Conservation (phyloP, 2,888 invertebrate species). For the Pocota personata region DNA sequence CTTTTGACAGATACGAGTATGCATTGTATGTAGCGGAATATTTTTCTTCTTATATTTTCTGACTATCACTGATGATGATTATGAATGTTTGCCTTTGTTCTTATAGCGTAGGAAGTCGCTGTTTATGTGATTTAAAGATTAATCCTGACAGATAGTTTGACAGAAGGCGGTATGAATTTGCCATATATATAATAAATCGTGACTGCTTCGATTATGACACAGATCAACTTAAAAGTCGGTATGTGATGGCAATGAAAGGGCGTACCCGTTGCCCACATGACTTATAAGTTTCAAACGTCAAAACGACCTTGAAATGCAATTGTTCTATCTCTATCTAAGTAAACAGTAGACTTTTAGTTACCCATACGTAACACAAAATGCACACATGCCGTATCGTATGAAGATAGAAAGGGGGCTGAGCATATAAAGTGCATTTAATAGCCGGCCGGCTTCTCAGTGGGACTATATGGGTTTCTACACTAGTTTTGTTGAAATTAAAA, state of each 20-base stretch:
- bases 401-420: neutral
- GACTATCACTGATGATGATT: slow-evolving; percentile 7
- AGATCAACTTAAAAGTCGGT: slow-evolving; percentile 16
- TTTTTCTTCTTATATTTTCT: neutral
- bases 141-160: slow-evolving; percentile 44
- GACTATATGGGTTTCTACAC: slow-evolving; percentile 37
- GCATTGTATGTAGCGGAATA: neutral
- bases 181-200: slow-evolving; percentile 9
- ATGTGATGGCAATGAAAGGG: slow-evolving; percentile 29
- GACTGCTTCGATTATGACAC: slow-evolving; percentile 8
- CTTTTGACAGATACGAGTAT: slow-evolving; percentile 17
- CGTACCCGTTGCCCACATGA: neutral
- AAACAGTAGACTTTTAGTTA: slow-evolving; percentile 62
- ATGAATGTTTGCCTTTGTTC: slow-evolving; percentile 13
- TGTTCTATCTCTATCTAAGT: slow-evolving; percentile 38
- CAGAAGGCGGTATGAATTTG: slow-evolving; percentile 40
- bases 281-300: slow-evolving; percentile 37
- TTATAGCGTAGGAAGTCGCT: slow-evolving; percentile 23
- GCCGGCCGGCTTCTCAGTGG: slow-evolving; percentile 60
- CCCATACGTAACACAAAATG: slow-evolving; percentile 17
- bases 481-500: slow-evolving; percentile 37
- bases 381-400: slow-evolving; percentile 30
- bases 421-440: slow-evolving; percentile 65
- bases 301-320: slow-evolving; percentile 59
- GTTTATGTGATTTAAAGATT: neutral